A percentile compares a stretch with the other conserved stretches of the same genome.
Evolutionary conservation across 2,113 vertebrate genomes (phyloP).

Genomic region (Rhea americana): DNA sequence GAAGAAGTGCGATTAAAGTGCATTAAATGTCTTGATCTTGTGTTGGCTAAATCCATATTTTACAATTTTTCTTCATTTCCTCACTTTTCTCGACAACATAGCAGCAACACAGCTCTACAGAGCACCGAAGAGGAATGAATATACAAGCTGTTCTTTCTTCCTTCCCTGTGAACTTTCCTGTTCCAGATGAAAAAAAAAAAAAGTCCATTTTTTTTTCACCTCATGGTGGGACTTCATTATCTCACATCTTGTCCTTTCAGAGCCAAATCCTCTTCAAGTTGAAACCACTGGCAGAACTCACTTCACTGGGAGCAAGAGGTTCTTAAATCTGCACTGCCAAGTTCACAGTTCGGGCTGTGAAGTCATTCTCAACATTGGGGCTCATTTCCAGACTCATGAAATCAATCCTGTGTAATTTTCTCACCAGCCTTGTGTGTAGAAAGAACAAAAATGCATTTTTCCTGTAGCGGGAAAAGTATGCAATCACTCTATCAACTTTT

Average conservation of each 20-base stretch:
- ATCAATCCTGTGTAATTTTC: slow-evolving; percentile 42
- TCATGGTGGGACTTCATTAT: not conserved
- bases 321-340: not conserved
- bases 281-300: slow-evolving; percentile 38
- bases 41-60: not conserved
- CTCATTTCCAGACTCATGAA: slow-evolving; percentile 48
- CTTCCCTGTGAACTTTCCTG: not conserved
- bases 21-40: not conserved
- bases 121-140: not conserved
- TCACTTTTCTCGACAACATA: not conserved
- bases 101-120: not conserved
- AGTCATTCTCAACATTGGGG: slow-evolving; percentile 37
- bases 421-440: not conserved
- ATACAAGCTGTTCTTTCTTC: not conserved
- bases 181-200: slow-evolving; percentile 27
- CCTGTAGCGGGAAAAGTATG: slow-evolving; percentile 24
- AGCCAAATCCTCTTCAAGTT: slow-evolving; percentile 7
- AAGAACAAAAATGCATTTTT: slow-evolving; percentile 32
- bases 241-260: not conserved
- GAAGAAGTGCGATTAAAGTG: not conserved
- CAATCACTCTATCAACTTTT: not conserved
- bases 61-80: not conserved
- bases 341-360: slow-evolving; percentile 11
- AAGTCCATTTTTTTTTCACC: not conserved
- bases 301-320: not conserved